Evolutionary conservation across 92 coral and sea anemone species (phyloP).

Genomic region (Diadumene lineata): DNA sequence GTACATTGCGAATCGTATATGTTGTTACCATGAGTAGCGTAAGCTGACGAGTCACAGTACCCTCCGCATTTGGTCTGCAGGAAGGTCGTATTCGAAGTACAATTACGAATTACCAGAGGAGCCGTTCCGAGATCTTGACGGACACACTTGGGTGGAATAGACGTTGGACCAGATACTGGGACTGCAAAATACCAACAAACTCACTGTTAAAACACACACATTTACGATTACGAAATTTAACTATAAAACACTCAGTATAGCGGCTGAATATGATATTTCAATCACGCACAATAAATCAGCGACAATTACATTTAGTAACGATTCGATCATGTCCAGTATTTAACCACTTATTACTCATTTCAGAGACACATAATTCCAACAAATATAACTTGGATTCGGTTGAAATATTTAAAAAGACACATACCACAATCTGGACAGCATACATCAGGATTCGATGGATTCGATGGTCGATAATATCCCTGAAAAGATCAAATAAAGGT

Average conservation of each 20-base stretch:
- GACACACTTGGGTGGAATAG: slow-evolving; percentile 34
- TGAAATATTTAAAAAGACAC: slow-evolving; percentile 3
- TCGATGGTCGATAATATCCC: slow-evolving; percentile 42
- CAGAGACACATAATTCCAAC: too few species aligned
- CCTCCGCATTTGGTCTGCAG: slow-evolving; percentile 43
- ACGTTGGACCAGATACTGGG: slow-evolving; percentile 28
- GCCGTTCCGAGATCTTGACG: slow-evolving; percentile 15
- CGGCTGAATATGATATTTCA: too few species aligned
- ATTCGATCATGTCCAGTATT: background rate
- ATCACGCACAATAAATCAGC: too few species aligned
- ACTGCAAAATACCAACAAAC: background rate
- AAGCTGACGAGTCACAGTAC: slow-evolving; percentile 39
- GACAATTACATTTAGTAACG: background rate
- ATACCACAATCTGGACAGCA: slow-evolving; percentile 50
- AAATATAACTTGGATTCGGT: too few species aligned
- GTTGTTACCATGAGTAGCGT: slow-evolving; percentile 28
- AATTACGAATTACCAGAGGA: slow-evolving; percentile 1
- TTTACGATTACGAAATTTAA: too few species aligned
- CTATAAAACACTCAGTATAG: too few species aligned
- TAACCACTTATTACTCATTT: too few species aligned
- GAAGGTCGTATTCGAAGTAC: slow-evolving; percentile 28
- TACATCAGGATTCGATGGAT: background rate
- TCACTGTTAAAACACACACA: too few species aligned
- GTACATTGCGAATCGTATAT: slow-evolving; percentile 15
- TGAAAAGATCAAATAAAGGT: too few species aligned